Evolutionary conservation across 2,113 vertebrate genomes (phyloP), one percentile per base, ranked within the genome.

Genomic region (Passer montanus): DNA sequence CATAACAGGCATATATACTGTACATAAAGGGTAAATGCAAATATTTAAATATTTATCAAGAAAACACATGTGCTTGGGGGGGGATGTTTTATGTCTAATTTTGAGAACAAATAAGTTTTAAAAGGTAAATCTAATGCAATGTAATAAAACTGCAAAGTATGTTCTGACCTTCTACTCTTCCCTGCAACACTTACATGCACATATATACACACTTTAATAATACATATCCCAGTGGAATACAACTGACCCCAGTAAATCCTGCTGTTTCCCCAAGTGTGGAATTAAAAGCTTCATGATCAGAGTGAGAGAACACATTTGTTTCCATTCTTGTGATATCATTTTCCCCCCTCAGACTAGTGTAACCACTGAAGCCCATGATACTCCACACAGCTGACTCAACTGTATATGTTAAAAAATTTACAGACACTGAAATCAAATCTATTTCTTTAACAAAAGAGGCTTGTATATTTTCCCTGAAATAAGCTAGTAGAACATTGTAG

Each of bases 171-270:
- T 92, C 84, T 50, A 64, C 81, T 97, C 81, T 75, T 81, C 67
- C 53, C 69, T 77, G 43, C 58, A 92, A 92, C 87, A 91, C 80
- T 74, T 96, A 81, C 9, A 84, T 0, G 1, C 82, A 89, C 92
- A 95, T 73, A 93, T 64, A 95, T 59, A 84, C 46, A 86, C 85
- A 87, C 84, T 97, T 97, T 96, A 97, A 97, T 96, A 97, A 97
- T 96, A 93, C 89, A 96, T 94, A 88, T 92, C 97, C 96, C 93
- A 89, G 68, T 14, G 84, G 95, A 95, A 44, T 86, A 94, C 79
- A 79, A 88, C 63, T 94, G 95, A 97, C 93, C 94, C 90, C 91
- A 94, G 91, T 95, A 96, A 95, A 97, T 93, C 91, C 90, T 96
- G 85, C 63, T 88, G 66, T 90, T 97, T 94, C 83, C 94, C 95